Conservation (phyloP, 2,888 invertebrate species). For the Reticulitermes lucifugus region DNA sequence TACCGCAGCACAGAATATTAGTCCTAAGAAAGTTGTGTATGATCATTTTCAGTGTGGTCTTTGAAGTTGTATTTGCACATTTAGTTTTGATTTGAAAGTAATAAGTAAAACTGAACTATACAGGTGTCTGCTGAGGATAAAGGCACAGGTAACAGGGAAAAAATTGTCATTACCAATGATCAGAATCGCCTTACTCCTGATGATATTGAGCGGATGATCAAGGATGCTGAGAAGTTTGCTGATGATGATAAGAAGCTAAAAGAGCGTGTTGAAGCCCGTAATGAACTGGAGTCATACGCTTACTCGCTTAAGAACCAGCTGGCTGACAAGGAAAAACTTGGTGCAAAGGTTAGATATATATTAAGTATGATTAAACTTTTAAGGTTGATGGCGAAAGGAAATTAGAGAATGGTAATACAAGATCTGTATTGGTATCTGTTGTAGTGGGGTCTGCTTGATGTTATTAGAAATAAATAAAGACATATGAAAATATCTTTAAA, state of each 20-base stretch:
- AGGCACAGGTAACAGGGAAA: constrained; percentile 98
- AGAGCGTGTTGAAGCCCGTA: constrained; percentile 95
- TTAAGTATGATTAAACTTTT: background rate
- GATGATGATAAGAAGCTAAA: constrained; percentile 98
- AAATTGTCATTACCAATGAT: constrained; percentile 99
- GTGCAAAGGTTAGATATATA: constrained; percentile 75
- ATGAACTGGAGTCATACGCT: constrained; percentile 96
- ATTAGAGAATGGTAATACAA: too few relatives aligned
- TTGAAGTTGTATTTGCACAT: too few relatives aligned
- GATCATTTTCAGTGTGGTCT: too few relatives aligned
- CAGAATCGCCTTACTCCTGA: constrained; percentile 97
- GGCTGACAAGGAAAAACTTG: constrained; percentile 96
- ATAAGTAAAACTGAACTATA: background rate
- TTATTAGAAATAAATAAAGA: too few relatives aligned
- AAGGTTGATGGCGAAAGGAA: background rate
- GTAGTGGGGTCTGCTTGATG: too few relatives aligned
- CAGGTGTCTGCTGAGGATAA: constrained; percentile 97
- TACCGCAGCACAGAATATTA: too few relatives aligned
- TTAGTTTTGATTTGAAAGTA: too few relatives aligned
- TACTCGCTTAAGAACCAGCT: constrained; percentile 98
- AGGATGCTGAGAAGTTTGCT: constrained; percentile 98
- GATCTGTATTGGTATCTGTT: too few relatives aligned
- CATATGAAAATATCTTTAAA: too few relatives aligned
- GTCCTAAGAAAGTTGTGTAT: too few relatives aligned
- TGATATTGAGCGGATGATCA: constrained; percentile 99